phyloP scores from a whole-genome alignment of 1,140 invertebrate genomes.

The Heliconius eleuchia region DNA sequence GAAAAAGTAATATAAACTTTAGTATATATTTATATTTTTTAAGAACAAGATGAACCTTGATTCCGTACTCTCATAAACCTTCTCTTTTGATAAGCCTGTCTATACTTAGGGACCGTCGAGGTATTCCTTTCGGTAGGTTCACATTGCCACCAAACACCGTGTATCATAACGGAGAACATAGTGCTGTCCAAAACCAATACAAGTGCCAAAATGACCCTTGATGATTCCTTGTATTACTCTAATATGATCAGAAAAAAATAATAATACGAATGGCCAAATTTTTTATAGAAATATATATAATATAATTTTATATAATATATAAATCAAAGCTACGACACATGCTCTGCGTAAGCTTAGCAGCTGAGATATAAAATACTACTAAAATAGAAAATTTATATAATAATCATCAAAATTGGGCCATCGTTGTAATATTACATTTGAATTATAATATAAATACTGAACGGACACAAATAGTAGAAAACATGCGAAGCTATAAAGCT shows the following conservation, averaged over 20 bases:
- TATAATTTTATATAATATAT: not conserved
- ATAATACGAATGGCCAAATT: conserved; percentile 22
- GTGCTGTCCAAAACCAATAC: conserved; percentile 29
- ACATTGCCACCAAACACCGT: conserved; percentile 24
- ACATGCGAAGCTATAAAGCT: conserved; percentile 69
- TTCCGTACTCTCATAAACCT: too few species aligned
- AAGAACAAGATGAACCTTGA: too few species aligned
- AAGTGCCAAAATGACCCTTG: conserved; percentile 20
- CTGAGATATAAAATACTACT: not conserved
- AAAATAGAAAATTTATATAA: not conserved
- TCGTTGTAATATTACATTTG: not conserved
- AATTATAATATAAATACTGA: conserved; percentile 40
- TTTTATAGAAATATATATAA: conserved; percentile 6
- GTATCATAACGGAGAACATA: not conserved
- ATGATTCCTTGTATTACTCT: conserved; percentile 18
- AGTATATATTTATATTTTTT: too few species aligned
- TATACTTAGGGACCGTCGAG: too few species aligned
- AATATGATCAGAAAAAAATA: not conserved
- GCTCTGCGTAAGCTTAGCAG: conserved; percentile 12
- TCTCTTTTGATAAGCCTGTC: too few species aligned
- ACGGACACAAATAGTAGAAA: conserved; percentile 53
- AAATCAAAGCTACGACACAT: conserved; percentile 18
- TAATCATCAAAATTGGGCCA: conserved; percentile 15
- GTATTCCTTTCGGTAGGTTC: not conserved
- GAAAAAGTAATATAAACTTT: too few species aligned